phyloP scores from a whole-genome alignment of 2,113 vertebrate species.

The Naja naja region DNA sequence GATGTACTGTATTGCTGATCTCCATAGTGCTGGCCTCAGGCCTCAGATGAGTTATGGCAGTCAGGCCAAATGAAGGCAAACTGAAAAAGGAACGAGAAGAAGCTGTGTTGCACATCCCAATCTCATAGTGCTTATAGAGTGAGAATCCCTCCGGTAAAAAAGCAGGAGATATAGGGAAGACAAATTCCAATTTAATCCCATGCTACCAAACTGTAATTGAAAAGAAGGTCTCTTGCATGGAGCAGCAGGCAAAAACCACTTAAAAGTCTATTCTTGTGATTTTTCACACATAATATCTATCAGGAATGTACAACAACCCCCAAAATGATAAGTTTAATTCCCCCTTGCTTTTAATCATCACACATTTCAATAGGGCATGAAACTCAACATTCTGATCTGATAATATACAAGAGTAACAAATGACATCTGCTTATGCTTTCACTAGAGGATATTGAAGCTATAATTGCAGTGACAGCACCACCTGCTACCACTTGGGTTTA shows the following conservation, averaged over 20 bases:
- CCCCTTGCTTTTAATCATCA: constrained; percentile 23
- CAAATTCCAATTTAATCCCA: constrained; percentile 18
- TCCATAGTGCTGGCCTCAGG: background rate
- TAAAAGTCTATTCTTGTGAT: constrained; percentile 21
- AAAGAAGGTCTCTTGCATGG: constrained; percentile 7
- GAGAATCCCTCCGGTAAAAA: background rate
- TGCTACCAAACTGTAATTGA: constrained; percentile 19
- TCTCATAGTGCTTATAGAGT: background rate
- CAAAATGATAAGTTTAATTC: constrained; percentile 12
- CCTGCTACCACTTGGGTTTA: constrained; percentile 34
- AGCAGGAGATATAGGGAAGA: background rate
- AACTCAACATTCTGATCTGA: background rate
- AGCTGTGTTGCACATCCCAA: background rate
- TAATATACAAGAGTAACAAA: constrained; percentile 18
- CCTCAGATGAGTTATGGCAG: background rate
- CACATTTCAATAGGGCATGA: constrained; percentile 33
- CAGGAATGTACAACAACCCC: constrained; percentile 24
- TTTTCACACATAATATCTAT: constrained; percentile 32
- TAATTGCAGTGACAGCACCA: constrained; percentile 41
- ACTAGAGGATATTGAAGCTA: constrained; percentile 24
- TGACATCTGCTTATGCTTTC: background rate
- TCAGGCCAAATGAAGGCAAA: background rate
- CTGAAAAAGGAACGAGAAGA: constrained; percentile 4
- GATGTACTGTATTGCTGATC: background rate
- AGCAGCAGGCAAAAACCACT: constrained; percentile 34